Base-by-base conservation (phyloP, 2,797 vertebrate species). In the Coccyzus lansbergi region DNA sequence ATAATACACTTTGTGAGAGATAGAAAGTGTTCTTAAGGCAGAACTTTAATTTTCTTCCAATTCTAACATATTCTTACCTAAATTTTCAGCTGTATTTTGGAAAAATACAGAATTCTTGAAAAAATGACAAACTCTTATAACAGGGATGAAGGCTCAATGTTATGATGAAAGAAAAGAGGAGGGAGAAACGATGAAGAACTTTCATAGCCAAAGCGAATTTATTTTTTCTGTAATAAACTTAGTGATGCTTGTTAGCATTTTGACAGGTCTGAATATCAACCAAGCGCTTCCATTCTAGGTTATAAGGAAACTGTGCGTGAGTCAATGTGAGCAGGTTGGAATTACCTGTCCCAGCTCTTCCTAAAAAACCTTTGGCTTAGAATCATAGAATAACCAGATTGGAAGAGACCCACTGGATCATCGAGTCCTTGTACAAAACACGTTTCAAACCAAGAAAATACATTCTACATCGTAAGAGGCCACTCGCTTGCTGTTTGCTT, bases 371-470 rank as follows among this genome's bases (percentile, higher is more conserved):
- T 87, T 76, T 86, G 63, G 69, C 82, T 91, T n/a, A n/a, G n/a
- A n/a, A n/a, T n/a, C n/a, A n/a, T n/a, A n/a, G n/a, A n/a, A n/a
- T n/a, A n/a, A n/a, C n/a, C n/a, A n/a, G n/a, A n/a, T n/a, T n/a
- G n/a, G n/a, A n/a, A n/a, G n/a, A n/a, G n/a, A n/a, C n/a, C n/a
- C n/a, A n/a, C n/a, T n/a, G n/a, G n/a, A n/a, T n/a, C n/a, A n/a
- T n/a, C n/a, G n/a, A n/a, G n/a, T n/a, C n/a, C n/a, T n/a, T 74
- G 86, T 55, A 77, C 22, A 94, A 92, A 90, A 83, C 7, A 55
- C 28, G 58, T 83, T 81, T 90, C 85, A 94, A 93, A 95, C 33
- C 83, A 90, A 88, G 92, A 95, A 94, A 94, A 88, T 67, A 77
- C 86, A 84, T 71, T 93, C 60, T 76, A 31, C 76, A 68, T 72